Conservation (phyloP, 1,140 invertebrate species). For the Danaus plexippus region DNA sequence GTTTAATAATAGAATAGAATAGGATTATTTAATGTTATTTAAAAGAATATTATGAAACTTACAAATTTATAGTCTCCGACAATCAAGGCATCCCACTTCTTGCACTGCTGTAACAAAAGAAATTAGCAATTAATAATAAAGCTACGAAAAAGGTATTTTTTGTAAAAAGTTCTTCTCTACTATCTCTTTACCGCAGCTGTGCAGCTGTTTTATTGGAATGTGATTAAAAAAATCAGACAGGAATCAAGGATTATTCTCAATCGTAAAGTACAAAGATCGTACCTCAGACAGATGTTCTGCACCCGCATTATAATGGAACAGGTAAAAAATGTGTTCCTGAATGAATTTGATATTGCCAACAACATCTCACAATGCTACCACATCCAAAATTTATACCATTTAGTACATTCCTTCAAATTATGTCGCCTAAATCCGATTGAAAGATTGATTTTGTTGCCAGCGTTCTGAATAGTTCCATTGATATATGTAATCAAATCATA, state of each 20-base stretch:
- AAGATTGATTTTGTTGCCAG: too few species aligned
- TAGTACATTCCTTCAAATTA: too few species aligned
- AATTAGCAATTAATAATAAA: constrained; percentile 10
- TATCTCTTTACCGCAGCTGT: constrained; percentile 18
- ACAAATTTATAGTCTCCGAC: constrained; percentile 25
- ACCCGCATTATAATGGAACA: constrained; percentile 38
- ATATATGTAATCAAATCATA: constrained; percentile 7
- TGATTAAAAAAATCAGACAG: constrained; percentile 38
- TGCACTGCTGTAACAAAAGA: constrained; percentile 62
- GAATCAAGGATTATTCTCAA: constrained; percentile 21
- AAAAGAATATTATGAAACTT: too few species aligned
- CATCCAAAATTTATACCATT: too few species aligned
- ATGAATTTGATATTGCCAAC: constrained; percentile 12
- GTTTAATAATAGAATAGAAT: constrained; percentile 1
- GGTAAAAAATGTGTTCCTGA: constrained; percentile 36
- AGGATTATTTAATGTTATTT: too few species aligned
- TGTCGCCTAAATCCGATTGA: too few species aligned
- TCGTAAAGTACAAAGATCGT: constrained; percentile 34
- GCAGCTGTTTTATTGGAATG: constrained; percentile 23
- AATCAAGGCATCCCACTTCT: constrained; percentile 51
- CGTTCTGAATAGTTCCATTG: constrained; percentile 1
- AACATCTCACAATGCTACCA: constrained; percentile 8
- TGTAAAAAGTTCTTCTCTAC: neutral
- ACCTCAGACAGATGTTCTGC: constrained; percentile 40
- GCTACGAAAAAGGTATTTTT: constrained; percentile 1